Base-by-base conservation (phyloP, 2,888 invertebrate genomes). In the Platypus cylindrus region DNA sequence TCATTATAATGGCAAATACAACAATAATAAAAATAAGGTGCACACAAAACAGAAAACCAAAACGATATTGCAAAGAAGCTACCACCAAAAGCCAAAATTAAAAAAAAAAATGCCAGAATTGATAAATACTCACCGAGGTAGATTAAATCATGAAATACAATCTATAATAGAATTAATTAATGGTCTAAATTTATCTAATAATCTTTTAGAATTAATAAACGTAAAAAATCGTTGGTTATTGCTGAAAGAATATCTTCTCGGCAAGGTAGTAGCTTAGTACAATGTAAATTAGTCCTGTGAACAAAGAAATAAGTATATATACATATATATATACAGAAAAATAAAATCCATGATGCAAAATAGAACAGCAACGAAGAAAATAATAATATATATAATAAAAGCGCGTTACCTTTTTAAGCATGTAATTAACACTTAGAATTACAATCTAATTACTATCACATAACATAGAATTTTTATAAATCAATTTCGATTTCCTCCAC, bases 271-370 rank as follows among this genome's bases (percentile, higher is more conserved):
- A 56, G 43, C 49, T 53, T 47, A 53, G 36, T 25, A 57, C 33
- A 44, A 55, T 46, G 56, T 56, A 60, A 56, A 61, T 58, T 55
- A 60, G 54, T 54, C 61, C 61, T 61, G 58, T 45, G 60, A 61
- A 30, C 16, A 30, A 37, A 17, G 55, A 57, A 46, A 58, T 36
- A 11, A 40, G 47, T 27, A 15, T 27, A 7, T 15, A 9, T 27
- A 14, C 15, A 27, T 5, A 12, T 7, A 7, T 4, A 11, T 13
- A 3, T 13, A 15, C 13, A 5, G 15, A 27, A 15, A 27, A 27
- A 27, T 27, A 14, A 27, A 3, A 14, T 13, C 4, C 4, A 13
- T 24, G 4, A 24, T 4, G 12, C 38, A 40, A 39, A 37, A 40
- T 24, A 32, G 34, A 38, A n/a, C n/a, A n/a, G n/a, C n/a, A n/a